Conservation (phyloP, 2,113 vertebrate genomes). For the Hemiscyllium ocellatum region DNA sequence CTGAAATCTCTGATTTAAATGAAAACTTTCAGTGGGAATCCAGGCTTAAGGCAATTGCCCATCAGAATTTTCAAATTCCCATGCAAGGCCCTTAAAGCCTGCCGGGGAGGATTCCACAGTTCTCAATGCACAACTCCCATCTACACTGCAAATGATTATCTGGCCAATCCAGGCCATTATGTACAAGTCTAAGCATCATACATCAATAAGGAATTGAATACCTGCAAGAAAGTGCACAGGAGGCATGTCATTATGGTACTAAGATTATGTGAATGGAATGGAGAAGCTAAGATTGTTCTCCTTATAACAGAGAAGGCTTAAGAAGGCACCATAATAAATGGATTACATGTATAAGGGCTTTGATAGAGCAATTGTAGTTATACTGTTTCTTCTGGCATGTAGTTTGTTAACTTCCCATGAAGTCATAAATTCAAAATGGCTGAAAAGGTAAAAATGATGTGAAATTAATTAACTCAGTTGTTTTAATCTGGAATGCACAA, state of each 20-base stretch:
- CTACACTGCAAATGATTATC: too few relatives aligned
- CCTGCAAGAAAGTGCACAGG: neutral
- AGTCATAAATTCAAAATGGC: neutral
- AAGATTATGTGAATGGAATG: neutral
- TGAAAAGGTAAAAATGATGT: neutral
- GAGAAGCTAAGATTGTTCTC: neutral
- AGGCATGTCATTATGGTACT: neutral
- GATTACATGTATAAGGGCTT: neutral
- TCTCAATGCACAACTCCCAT: too few relatives aligned
- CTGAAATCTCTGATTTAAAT: too few relatives aligned
- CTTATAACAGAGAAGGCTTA: neutral
- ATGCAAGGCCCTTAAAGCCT: too few relatives aligned
- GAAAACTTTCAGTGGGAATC: too few relatives aligned
- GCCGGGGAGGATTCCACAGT: too few relatives aligned
- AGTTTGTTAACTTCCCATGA: neutral
- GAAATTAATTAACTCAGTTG: neutral
- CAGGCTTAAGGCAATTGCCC: too few relatives aligned
- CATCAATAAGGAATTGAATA: neutral
- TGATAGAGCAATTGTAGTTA: neutral
- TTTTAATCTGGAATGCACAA: neutral
- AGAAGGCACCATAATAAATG: neutral
- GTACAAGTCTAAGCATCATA: neutral
- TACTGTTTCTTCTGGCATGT: neutral
- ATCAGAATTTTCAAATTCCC: too few relatives aligned
- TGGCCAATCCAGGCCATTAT: neutral